phyloP scores from a whole-genome alignment of 2,113 vertebrate genomes.

The Chloebia gouldiae region DNA sequence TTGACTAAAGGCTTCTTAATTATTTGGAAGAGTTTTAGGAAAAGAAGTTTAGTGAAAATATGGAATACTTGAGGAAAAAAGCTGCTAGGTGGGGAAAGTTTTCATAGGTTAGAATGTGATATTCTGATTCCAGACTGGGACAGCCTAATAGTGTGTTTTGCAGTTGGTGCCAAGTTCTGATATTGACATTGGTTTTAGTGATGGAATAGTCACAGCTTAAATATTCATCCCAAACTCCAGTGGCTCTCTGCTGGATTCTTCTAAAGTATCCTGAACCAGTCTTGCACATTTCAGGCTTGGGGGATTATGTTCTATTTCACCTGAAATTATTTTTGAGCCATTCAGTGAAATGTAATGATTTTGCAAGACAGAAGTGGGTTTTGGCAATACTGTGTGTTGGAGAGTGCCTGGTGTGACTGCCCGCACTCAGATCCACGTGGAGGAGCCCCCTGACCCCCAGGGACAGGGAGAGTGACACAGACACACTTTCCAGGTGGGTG shows the following conservation, averaged over 20 bases:
- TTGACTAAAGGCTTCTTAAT: neutral
- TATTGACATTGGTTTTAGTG: rapidly evolving
- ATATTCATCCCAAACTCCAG: neutral
- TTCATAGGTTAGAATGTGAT: neutral
- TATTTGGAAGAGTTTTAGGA: neutral
- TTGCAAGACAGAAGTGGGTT: neutral
- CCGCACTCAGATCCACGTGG: rapidly evolving
- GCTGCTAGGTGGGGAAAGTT: neutral
- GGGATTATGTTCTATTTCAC: neutral
- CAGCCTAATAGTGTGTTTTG: neutral
- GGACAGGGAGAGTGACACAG: rapidly evolving
- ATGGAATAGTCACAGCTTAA: rapidly evolving
- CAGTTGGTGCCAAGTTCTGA: neutral
- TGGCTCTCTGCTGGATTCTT: neutral
- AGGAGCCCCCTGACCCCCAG: neutral
- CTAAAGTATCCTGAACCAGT: neutral
- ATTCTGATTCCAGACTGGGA: neutral
- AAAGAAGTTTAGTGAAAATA: neutral
- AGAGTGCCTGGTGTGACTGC: neutral
- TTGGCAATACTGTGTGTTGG: neutral
- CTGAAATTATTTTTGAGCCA: neutral
- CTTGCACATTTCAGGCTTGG: neutral
- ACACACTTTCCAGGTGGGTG: neutral
- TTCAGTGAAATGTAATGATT: neutral
- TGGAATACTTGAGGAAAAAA: neutral